These are phyloP conservation scores for Xanthia icteritia DNA, from an alignment of 2,888 invertebrate genomes.

Conservation along the genomic window DNA sequence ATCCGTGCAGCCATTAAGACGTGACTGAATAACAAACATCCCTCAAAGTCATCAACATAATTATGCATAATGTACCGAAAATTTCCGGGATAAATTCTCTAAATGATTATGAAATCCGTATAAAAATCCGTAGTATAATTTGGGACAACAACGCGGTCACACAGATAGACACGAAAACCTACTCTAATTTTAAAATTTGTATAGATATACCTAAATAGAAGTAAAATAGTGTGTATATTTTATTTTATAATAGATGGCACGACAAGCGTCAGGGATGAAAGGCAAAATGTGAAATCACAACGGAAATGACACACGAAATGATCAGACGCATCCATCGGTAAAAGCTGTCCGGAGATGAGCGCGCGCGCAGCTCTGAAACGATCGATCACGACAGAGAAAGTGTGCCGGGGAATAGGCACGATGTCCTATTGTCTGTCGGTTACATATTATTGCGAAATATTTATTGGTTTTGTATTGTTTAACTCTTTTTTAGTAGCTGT, in stretches of 20 bases:
- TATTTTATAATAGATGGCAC: background rate
- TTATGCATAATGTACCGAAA: too few species aligned
- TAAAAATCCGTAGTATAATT: background rate
- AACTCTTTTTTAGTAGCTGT: constrained; percentile 12
- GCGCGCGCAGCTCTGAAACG: constrained; percentile 54
- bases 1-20: background rate
- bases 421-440: constrained; percentile 60
- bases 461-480: constrained; percentile 53
- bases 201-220: background rate
- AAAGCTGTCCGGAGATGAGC: constrained; percentile 51
- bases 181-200: too few species aligned
- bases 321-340: constrained; percentile 43
- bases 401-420: constrained; percentile 66
- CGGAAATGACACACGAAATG: constrained; percentile 58
- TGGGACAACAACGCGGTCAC: background rate
- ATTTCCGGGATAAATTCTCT: too few species aligned
- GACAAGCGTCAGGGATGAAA: background rate
- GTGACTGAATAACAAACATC: background rate
- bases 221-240: background rate
- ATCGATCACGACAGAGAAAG: constrained; percentile 82
- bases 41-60: background rate
- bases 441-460: constrained; percentile 59
- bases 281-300: constrained; percentile 52
- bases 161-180: too few species aligned
- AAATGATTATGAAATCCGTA: background rate